Evolutionary conservation across 2,888 invertebrate species (phyloP), one percentile per base, ranked within the genome.

Genomic region (Ypsolopha scabrella): DNA sequence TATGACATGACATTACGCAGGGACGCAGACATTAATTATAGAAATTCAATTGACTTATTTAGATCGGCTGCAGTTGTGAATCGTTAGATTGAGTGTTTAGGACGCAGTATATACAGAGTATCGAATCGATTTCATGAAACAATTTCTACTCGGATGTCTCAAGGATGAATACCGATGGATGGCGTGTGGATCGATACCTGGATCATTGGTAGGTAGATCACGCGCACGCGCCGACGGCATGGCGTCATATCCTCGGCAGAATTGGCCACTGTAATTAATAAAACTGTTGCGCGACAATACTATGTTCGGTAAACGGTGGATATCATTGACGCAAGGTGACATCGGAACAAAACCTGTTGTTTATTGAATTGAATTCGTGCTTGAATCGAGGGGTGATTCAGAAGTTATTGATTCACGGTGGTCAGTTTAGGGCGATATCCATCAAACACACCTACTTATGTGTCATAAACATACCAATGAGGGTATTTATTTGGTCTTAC

Each of bases 191-290:
- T 44, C 49, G 45, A 6, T 35, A 45, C 66, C 67, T 63, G 71
- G 68, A 62, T 63, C 65, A 75, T 85, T 81, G 67, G 80, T 72
- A 86, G 79, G 76, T 74, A 68, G 73, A 64, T 80, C 85, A 85
- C 85, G 85, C 74, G 65, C 77, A 60, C 60, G 58, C 71, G 70
- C 68, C 68, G 71, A 14, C 48, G 66, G 65, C 70, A 74, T 80
- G 81, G 75, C 83, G 81, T 86, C 85, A 86, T 80, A 85, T 86
- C 85, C 85, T 83, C 73, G 56, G 65, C 75, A 66, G 70, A 78
- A 81, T 82, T 83, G 81, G 82, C 65, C 69, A 76, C 69, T 63
- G 68, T 74, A 80, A 83, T 85, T 83, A 85, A 83, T 85, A 83
- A 85, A 83, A 83, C 75, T 74, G 75, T 72, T 73, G 81, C 74